These are phyloP conservation scores for Calliopsis andreniformis DNA, from an alignment of 1,140 invertebrate species.

Conservation along the genomic window DNA sequence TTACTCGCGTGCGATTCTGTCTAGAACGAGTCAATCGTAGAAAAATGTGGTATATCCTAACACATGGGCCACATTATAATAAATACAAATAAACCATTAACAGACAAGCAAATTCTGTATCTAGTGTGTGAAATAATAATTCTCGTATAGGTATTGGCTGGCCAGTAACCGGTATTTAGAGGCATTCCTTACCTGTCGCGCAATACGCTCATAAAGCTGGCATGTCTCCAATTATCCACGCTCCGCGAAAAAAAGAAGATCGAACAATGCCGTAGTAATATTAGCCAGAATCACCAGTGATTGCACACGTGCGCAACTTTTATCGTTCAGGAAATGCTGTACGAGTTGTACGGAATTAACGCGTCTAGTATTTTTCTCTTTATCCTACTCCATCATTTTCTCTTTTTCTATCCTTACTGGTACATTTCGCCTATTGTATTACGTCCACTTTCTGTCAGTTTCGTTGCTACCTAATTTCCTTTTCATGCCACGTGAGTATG, in stretches of 20 bases:
- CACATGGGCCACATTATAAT: slow-evolving; percentile 26
- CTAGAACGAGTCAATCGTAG: slow-evolving; percentile 2
- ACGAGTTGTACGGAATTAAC: slow-evolving; percentile 18
- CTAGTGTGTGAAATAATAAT: slow-evolving; percentile 32
- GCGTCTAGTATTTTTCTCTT: neutral
- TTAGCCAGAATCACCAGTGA: slow-evolving; percentile 21
- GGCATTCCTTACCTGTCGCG: slow-evolving; percentile 52
- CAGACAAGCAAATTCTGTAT: slow-evolving; percentile 42
- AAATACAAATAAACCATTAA: slow-evolving; percentile 39
- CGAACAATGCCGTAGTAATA: slow-evolving; percentile 51
- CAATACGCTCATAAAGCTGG: slow-evolving; percentile 58
- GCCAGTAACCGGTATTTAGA: slow-evolving; percentile 60
- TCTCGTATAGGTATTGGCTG: slow-evolving; percentile 21
- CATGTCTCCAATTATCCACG: slow-evolving; percentile 57
- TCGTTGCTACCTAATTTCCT: too few relatives aligned
- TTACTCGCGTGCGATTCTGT: slow-evolving; percentile 35
- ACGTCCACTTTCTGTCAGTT: too few relatives aligned
- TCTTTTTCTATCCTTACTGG: neutral
- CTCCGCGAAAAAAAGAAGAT: slow-evolving; percentile 22
- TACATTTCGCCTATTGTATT: too few relatives aligned
- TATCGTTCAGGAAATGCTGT: slow-evolving; percentile 29
- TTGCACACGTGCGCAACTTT: slow-evolving; percentile 41
- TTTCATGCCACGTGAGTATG: too few relatives aligned
- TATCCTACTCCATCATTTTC: neutral
- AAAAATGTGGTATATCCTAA: slow-evolving; percentile 23